Evolutionary conservation across 2,797 vertebrate species (phyloP).

Genomic region (Rachycentron canadum): DNA sequence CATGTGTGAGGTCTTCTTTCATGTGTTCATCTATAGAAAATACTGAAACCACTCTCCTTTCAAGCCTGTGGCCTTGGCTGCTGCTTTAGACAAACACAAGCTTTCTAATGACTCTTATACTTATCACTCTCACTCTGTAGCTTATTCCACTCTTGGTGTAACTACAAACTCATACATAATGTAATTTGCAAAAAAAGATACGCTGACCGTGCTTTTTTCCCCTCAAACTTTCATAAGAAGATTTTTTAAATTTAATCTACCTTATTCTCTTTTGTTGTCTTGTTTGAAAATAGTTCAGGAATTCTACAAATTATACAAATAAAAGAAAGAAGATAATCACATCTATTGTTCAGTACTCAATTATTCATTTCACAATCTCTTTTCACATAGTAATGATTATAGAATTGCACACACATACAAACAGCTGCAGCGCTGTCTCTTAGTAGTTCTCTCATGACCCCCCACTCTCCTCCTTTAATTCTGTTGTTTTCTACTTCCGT

Average conservation of each 20-base stretch:
- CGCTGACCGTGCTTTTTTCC: not conserved
- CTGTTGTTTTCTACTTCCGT: too few species aligned
- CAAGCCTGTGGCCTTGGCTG: constrained; percentile 57
- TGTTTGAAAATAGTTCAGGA: not conserved
- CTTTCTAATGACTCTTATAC: constrained; percentile 20
- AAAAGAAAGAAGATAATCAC: not conserved
- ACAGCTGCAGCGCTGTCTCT: not conserved
- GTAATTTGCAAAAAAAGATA: not conserved
- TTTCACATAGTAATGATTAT: not conserved
- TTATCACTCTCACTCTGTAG: not conserved
- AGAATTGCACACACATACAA: not conserved
- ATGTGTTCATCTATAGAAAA: constrained; percentile 37
- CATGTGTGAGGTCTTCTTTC: constrained; percentile 35
- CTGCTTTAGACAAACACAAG: constrained; percentile 26
- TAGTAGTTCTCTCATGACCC: too few species aligned
- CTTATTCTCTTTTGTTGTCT: not conserved
- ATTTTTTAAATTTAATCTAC: not conserved
- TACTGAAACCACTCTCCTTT: constrained; percentile 36
- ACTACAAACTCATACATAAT: not conserved
- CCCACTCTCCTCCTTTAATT: too few species aligned
- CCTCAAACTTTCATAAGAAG: not conserved
- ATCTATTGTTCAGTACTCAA: constrained; percentile 14
- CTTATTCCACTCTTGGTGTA: constrained; percentile 5
- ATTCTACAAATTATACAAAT: constrained; percentile 15
- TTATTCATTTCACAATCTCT: not conserved